Evolutionary conservation across 1,140 invertebrate species (phyloP).

Genomic region (Hyposmocoma kahamanoa): DNA sequence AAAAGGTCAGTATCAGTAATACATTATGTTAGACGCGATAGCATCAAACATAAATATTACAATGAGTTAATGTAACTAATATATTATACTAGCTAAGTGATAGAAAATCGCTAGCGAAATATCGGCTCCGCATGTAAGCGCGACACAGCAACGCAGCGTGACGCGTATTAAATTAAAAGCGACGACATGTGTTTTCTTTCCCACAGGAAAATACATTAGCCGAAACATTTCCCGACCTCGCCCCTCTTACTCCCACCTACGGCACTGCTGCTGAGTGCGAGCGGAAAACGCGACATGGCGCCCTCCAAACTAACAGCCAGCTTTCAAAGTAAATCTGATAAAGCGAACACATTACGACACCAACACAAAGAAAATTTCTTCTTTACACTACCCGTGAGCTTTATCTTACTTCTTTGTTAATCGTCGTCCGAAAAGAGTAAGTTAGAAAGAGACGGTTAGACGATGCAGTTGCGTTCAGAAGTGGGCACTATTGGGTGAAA

Average conservation of each 20-base stretch:
- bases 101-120: neutral
- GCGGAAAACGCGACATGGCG: slow-evolving; percentile 33
- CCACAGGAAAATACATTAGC: slow-evolving; percentile 72
- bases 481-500: slow-evolving; percentile 51
- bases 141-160: slow-evolving; percentile 58
- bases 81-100: too few species aligned
- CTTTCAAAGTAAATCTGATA: slow-evolving; percentile 72
- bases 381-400: slow-evolving; percentile 20
- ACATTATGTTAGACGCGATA: too few species aligned
- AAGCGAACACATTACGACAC: slow-evolving; percentile 63
- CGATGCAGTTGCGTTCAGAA: slow-evolving; percentile 12
- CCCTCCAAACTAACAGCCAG: slow-evolving; percentile 62
- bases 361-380: slow-evolving; percentile 63
- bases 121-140: slow-evolving; percentile 25
- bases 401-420: slow-evolving; percentile 13
- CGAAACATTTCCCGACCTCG: slow-evolving; percentile 55
- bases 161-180: slow-evolving; percentile 71
- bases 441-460: slow-evolving; percentile 34
- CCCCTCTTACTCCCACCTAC: slow-evolving; percentile 29
- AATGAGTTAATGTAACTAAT: too few species aligned
- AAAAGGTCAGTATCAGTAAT: too few species aligned
- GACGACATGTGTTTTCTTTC: slow-evolving; percentile 72
- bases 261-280: slow-evolving; percentile 13
- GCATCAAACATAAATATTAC: too few species aligned
- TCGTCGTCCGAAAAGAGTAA: neutral